Evolutionary conservation across 2,797 vertebrate species (phyloP), one percentile per base, ranked within the genome.

Genomic region (Amblyopsis hoosieri): DNA sequence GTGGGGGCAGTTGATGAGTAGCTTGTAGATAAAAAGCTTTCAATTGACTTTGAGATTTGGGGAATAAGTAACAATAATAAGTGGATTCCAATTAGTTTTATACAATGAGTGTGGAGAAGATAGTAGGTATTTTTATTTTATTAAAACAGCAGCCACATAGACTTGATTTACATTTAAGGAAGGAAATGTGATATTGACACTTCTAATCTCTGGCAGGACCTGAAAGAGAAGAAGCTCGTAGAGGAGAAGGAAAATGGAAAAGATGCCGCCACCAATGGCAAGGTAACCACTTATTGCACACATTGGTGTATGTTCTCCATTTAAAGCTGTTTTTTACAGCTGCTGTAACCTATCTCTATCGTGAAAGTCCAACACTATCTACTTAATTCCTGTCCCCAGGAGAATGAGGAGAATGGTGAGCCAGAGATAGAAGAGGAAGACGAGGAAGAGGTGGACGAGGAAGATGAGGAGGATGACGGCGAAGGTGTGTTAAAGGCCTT

Each of bases 171-270:
- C 47, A 48, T 48, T 48, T 48, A 14, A 48, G 12, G 47, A 48
- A 48, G 47, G 12, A 12, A 7, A 14, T 48, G 47, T 42, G 37
- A 10, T 42, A 42, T 9, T 42, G 37, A 42, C 37, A 42, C 9
- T 47, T 57, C 50, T 45, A 57, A 3, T 63, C 1, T 61, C 2
- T 55, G 2, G 1, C 84, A 98, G 95, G 96, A 98, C 72, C 90
- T 98, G 86, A 98, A 98, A 80, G 94, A 95, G 89, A 97, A 97
- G 94, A 97, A 96, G 91, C 89, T 94, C 64, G 87, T 93, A 71
- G 96, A 97, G 88, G 95, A 98, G 87, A 93, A 95, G 76, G 96
- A 98, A 89, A 98, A 97, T 33, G 96, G 97, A 67, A 96, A 94
- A 86, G 95, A 96, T 13, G 90, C 92, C 0, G 93, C 96, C 4